Evolutionary conservation across 2,797 vertebrate species (phyloP), one percentile per base, ranked within the genome.

Genomic region (Malurus leucopterus): DNA sequence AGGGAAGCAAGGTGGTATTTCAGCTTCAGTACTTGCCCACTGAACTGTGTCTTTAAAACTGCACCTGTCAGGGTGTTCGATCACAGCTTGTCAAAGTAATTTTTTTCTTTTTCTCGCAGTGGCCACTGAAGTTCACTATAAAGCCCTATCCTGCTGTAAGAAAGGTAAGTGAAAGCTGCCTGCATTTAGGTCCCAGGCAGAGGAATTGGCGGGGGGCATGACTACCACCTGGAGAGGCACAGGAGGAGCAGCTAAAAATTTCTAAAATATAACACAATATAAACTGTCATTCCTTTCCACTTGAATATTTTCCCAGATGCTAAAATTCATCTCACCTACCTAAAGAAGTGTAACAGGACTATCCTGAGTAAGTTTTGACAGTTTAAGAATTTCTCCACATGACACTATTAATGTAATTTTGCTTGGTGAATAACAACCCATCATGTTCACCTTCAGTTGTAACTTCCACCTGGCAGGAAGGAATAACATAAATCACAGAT

Each of bases 11-110:
- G 17, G 15, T 47, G 17, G 47, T 58, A 67, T 79, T 88, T 85
- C 11, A 23, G 49, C 34, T 26, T 67, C 0, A 0, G 7, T 67
- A 41, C 10, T 70, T 29, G 7, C 18, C 7, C 8, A 30, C 43
- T 0, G 0, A 90, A 73, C 76, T 5, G 34, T 59, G 36, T 59
- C 53, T 61, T 82, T 73, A 41, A 67, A 88, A 72, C 29, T 22
- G 12, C 14, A 27, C 17, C 12, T 77, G 17, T 47, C 19, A n/a
- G 12, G 13, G 5, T 57, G 6, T 26, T 83, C n/a, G 41, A 41
- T 53, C 4, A 22, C 41, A 53, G 19, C 15, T 8, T 55, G 18
- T 30, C 9, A 63, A 79, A 29, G 30, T 3, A 73, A 84, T 49
- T 5, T 27, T 46, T 24, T 75, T 91, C 22, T 74, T 90, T 78